These are phyloP conservation scores for Ambastaia sidthimunki DNA, from an alignment of 2,797 vertebrate species.

Conservation along the genomic window DNA sequence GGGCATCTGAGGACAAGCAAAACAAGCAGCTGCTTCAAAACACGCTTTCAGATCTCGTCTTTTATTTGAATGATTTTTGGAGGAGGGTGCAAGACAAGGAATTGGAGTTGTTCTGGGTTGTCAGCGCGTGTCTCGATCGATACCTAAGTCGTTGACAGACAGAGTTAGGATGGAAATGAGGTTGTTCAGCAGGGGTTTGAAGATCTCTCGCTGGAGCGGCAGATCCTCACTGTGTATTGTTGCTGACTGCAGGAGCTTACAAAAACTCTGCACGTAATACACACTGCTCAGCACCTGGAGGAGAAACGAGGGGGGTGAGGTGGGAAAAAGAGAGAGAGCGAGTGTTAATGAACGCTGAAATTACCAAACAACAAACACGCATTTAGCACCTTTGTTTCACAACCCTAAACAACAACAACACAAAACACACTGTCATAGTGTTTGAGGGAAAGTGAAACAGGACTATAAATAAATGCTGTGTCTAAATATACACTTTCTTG, in stretches of 20 bases:
- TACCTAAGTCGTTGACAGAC: constrained; percentile 80
- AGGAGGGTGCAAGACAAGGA: not conserved
- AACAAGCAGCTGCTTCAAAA: constrained; percentile 54
- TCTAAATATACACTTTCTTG: not conserved
- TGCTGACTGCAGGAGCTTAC: constrained; percentile 83
- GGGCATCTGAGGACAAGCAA: constrained; percentile 75
- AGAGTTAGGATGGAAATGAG: constrained; percentile 78
- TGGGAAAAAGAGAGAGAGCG: not conserved
- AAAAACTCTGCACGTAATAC: constrained; percentile 85
- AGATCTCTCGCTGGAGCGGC: constrained; percentile 58
- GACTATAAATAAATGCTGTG: not conserved
- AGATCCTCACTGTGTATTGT: constrained; percentile 75
- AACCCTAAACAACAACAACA: constrained; percentile 15
- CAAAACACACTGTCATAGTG: not conserved
- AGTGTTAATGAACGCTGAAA: not conserved
- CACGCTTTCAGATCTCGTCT: not conserved
- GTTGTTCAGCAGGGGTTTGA: constrained; percentile 77
- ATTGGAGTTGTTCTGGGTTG: not conserved
- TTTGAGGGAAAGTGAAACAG: not conserved
- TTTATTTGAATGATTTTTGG: not conserved
- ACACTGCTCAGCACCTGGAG: constrained; percentile 81
- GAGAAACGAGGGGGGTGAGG: constrained; percentile 6
- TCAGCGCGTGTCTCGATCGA: constrained; percentile 42
- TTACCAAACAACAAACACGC: not conserved
- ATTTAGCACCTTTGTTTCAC: not conserved